phyloP scores from a whole-genome alignment of 1,140 invertebrate species.

The Solen grandis region DNA sequence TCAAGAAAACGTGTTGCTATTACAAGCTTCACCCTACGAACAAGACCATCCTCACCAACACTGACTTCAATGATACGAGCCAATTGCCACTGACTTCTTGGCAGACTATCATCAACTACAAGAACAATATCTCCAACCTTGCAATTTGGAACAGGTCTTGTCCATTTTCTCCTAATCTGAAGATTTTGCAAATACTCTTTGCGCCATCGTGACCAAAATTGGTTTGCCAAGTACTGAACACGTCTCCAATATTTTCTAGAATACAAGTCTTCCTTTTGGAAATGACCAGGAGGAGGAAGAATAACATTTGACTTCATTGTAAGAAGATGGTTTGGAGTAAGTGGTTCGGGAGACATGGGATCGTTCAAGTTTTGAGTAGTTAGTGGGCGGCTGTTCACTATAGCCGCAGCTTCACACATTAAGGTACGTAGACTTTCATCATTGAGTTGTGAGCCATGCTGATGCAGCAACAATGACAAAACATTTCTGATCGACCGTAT shows the following conservation, averaged over 20 bases:
- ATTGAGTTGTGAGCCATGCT: conserved; percentile 24
- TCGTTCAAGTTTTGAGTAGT: conserved; percentile 23
- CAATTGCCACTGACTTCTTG: conserved; percentile 37
- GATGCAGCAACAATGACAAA: conserved; percentile 11
- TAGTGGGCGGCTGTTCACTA: conserved; percentile 43
- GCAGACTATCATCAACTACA: conserved; percentile 26
- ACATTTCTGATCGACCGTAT: conserved; percentile 53
- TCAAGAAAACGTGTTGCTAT: background rate
- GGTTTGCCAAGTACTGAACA: conserved; percentile 41
- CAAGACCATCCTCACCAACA: conserved; percentile 2
- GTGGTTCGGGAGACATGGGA: conserved; percentile 17
- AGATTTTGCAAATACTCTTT: conserved; percentile 33
- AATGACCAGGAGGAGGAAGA: conserved; percentile 38
- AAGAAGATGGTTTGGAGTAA: conserved; percentile 48
- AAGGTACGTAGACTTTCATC: conserved; percentile 40
- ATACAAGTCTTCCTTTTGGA: conserved; percentile 37
- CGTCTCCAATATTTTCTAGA: conserved; percentile 42
- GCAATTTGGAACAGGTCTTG: background rate
- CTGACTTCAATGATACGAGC: conserved; percentile 24
- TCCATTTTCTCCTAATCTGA: conserved; percentile 25
- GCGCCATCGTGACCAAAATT: conserved; percentile 53
- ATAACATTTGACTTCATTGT: conserved; percentile 38
- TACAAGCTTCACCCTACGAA: background rate
- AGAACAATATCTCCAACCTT: conserved; percentile 43
- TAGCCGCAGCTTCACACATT: conserved; percentile 25